These are phyloP conservation scores for Magallana gigas DNA, from an alignment of 1,140 invertebrate genomes.

Conservation along the genomic window DNA sequence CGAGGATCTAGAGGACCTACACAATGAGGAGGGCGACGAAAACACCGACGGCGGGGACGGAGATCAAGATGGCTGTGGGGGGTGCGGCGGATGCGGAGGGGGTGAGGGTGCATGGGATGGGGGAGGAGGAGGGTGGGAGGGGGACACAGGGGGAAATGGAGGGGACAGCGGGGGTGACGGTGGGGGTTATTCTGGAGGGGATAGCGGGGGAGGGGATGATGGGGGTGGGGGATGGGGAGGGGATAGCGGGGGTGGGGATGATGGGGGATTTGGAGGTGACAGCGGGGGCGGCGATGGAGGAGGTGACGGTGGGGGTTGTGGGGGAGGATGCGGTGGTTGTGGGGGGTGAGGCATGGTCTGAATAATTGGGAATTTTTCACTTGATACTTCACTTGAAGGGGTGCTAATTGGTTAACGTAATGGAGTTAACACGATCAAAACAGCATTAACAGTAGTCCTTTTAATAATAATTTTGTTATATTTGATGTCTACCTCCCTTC, in stretches of 20 bases:
- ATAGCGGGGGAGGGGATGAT: slow-evolving; percentile 28
- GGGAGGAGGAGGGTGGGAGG: slow-evolving; percentile 34
- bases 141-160: slow-evolving; percentile 39
- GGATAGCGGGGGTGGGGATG: slow-evolving; percentile 20
- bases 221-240: slow-evolving; percentile 44
- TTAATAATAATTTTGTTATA: too few relatives aligned
- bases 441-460: too few relatives aligned
- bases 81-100: slow-evolving; percentile 47
- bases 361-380: too few relatives aligned
- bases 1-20: background rate
- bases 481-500: too few relatives aligned
- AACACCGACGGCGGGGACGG: slow-evolving; percentile 40
- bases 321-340: slow-evolving; percentile 12
- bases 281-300: background rate
- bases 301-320: background rate
- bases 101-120: slow-evolving; percentile 27
- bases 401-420: too few relatives aligned
- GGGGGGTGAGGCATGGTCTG: background rate
- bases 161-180: slow-evolving; percentile 37
- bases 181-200: background rate
- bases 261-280: background rate
- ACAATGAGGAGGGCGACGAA: slow-evolving; percentile 14
- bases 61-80: slow-evolving; percentile 35
- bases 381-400: too few relatives aligned
- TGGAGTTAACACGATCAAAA: too few relatives aligned